Evolutionary conservation across 2,888 invertebrate species (phyloP).

Genomic region (Poecilobothrus nobilitatus): DNA sequence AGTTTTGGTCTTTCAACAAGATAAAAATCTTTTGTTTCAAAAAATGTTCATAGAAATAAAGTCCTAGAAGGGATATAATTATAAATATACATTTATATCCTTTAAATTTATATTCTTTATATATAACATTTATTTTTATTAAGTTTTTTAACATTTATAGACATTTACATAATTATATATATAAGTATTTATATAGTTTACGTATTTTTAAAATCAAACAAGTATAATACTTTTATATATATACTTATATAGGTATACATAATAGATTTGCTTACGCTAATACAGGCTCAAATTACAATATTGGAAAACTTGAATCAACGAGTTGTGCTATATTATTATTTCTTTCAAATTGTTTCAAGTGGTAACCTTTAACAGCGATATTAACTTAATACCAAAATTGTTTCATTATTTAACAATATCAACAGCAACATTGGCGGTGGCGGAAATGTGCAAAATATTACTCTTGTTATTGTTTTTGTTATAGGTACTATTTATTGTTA

Average conservation of each 20-base stretch:
- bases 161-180: too few species aligned
- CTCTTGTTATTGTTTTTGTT: background rate
- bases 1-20: conserved; percentile 3
- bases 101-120: background rate
- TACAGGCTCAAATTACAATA: background rate
- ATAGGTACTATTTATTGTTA: background rate
- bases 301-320: background rate
- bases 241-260: too few species aligned
- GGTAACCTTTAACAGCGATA: conserved; percentile 3
- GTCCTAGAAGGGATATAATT: background rate
- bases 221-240: too few species aligned
- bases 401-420: background rate
- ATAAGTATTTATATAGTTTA: too few species aligned
- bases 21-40: conserved; percentile 5
- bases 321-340: background rate
- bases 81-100: background rate
- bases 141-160: too few species aligned
- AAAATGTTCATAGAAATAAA: background rate
- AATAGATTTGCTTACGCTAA: background rate
- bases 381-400: conserved; percentile 4
- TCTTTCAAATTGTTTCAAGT: background rate
- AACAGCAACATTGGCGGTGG: background rate
- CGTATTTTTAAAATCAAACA: too few species aligned
- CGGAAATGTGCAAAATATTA: background rate
- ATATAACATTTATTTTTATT: background rate